Evolutionary conservation across 2,888 invertebrate species (phyloP).

Genomic region (Allophyes oxyacanthae): DNA sequence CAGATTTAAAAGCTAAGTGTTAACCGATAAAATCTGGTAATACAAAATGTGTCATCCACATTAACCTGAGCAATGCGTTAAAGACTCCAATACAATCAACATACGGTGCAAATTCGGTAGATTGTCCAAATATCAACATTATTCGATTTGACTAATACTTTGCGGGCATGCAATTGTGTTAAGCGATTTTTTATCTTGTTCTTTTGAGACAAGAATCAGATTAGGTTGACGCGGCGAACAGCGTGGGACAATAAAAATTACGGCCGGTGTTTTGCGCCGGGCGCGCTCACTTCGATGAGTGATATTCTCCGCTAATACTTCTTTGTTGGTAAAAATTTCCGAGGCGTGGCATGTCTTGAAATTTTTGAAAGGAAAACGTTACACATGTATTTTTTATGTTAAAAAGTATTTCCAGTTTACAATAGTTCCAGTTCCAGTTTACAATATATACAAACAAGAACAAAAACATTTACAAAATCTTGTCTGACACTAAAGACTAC

Average conservation of each 20-base stretch:
- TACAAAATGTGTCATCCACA: slow-evolving; percentile 77
- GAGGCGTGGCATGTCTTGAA: slow-evolving; percentile 59
- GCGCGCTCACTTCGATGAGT: slow-evolving; percentile 81
- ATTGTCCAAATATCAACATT: slow-evolving; percentile 81
- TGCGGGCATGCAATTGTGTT: slow-evolving; percentile 63
- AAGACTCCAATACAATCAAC: slow-evolving; percentile 75
- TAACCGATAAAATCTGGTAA: slow-evolving; percentile 65
- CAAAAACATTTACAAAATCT: not conserved
- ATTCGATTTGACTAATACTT: slow-evolving; percentile 79
- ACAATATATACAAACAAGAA: too few relatives aligned
- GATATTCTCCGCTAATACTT: slow-evolving; percentile 78
- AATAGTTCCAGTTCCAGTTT: too few relatives aligned
- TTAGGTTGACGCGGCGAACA: slow-evolving; percentile 67
- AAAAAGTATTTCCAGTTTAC: not conserved
- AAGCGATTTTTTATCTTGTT: slow-evolving; percentile 73
- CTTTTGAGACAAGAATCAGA: slow-evolving; percentile 75
- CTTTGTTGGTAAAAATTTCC: slow-evolving; percentile 78
- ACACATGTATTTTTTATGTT: slow-evolving; percentile 1
- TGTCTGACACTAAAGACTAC: slow-evolving; percentile 7
- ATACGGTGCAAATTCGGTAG: slow-evolving; percentile 82
- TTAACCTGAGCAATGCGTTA: slow-evolving; percentile 75
- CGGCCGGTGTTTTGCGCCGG: slow-evolving; percentile 77
- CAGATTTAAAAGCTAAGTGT: slow-evolving; percentile 63
- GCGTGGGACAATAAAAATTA: slow-evolving; percentile 84
- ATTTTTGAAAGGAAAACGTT: slow-evolving; percentile 14